Evolutionary conservation across 2,888 invertebrate genomes (phyloP).

Genomic region (Rhingia campestris): DNA sequence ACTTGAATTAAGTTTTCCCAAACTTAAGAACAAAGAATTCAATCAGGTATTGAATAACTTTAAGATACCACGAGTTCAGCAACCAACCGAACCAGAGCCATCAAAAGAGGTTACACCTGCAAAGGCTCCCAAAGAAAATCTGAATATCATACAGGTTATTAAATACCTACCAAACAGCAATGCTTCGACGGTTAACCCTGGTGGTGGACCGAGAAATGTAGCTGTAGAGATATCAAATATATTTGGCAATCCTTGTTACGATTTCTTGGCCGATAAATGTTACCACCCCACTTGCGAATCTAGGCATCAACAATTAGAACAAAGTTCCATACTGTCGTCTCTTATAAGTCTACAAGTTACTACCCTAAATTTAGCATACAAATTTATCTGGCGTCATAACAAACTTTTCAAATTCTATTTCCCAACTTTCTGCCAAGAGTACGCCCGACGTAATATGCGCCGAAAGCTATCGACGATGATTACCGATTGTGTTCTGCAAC

Average conservation of each 20-base stretch:
- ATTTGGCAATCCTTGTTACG: constrained; percentile 53
- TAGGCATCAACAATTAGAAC: constrained; percentile 55
- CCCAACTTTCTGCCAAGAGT: constrained; percentile 74
- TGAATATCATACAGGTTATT: not conserved
- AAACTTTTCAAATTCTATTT: constrained; percentile 60
- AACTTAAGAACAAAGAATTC: constrained; percentile 17
- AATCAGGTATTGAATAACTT: constrained; percentile 28
- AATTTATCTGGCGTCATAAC: constrained; percentile 54
- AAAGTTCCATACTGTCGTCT: constrained; percentile 19
- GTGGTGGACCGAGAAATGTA: not conserved
- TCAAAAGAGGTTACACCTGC: not conserved
- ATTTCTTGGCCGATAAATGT: constrained; percentile 52
- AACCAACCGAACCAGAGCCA: not conserved
- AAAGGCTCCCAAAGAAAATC: not conserved
- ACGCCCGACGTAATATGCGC: constrained; percentile 73
- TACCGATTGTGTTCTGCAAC: constrained; percentile 75
- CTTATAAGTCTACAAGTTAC: constrained; percentile 31
- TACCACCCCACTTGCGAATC: constrained; percentile 35
- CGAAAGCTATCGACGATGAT: constrained; percentile 75
- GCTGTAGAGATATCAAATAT: constrained; percentile 41
- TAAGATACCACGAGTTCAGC: constrained; percentile 47
- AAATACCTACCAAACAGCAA: not conserved
- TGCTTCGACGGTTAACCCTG: not conserved
- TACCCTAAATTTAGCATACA: constrained; percentile 51
- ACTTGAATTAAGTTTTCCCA: constrained; percentile 22